phyloP scores from a whole-genome alignment of 2,113 vertebrate species.

The Paradisaea rubra region DNA sequence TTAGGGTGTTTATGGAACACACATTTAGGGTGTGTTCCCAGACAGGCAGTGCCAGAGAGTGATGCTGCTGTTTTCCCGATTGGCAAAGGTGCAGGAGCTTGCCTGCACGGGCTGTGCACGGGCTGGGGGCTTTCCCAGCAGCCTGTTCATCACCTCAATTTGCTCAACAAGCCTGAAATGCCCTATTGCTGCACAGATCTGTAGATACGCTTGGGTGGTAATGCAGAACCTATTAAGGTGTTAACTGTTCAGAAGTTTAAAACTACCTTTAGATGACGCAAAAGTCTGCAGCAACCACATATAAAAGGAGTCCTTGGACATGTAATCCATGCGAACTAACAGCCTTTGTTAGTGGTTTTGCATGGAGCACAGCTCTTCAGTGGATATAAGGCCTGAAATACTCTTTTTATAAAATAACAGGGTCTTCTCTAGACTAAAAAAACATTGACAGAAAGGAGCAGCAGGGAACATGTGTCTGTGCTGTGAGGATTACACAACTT shows the following conservation, averaged over 20 bases:
- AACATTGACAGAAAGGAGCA: background rate
- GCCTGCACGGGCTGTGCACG: rapidly evolving
- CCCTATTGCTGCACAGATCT: background rate
- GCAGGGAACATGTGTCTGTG: background rate
- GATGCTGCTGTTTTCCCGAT: background rate
- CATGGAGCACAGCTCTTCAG: background rate
- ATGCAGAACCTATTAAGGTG: background rate
- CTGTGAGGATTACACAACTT: background rate
- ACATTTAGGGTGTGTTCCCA: background rate
- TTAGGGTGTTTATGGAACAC: background rate
- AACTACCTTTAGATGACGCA: background rate
- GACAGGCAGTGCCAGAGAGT: background rate
- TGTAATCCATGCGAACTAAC: background rate
- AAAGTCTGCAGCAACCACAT: background rate
- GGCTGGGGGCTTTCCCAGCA: background rate
- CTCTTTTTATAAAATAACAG: background rate
- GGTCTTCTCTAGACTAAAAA: background rate
- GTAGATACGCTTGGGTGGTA: background rate
- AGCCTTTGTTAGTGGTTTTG: background rate
- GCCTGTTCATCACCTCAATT: background rate
- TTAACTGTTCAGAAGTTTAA: background rate
- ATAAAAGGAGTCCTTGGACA: background rate
- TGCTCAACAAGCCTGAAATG: background rate
- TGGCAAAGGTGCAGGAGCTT: background rate
- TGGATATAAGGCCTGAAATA: background rate